Evolutionary conservation across 2,888 invertebrate genomes (phyloP), one percentile per base, ranked within the genome.

Genomic region (Amphipoea oculea): DNA sequence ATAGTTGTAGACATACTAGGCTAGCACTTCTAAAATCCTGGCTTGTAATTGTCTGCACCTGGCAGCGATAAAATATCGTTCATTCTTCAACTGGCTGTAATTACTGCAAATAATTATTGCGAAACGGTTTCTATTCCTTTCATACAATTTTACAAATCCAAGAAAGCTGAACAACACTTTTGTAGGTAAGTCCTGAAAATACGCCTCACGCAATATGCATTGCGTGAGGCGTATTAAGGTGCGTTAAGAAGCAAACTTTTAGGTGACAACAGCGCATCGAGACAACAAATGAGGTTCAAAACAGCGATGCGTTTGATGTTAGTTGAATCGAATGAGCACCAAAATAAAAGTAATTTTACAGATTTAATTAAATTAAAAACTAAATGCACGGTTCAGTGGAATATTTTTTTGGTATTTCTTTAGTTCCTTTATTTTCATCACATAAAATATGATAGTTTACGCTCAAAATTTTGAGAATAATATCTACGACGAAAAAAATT

Each of bases 41-140:
- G 5, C 17, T 4, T 2, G 29, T 17, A 14, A 40, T 11, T 36
- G 40, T 42, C 9, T 54, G 42, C 60, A 62, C 40, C 40, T 57
- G 54, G 11, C 23, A 48, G 23, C 17, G n/a, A 51, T 51, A 45
- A 80, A 73, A 80, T 80, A 29, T 23, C 36, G 3, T 57, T 48
- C 29, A 23, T 73, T 62, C 29, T 48, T 45, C 17, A 36, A 62
- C 75, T 65, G 48, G 1, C n/a, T 66, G 29, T 75, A 77, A 79
- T 78, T 67, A 48, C 7, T 78, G 29, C 11, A 12, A 63, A 45
- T 72, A 29, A 20, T 60, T 11, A 12, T 57, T 40, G 5, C 17
- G 1, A n/a, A 57, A 11, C 1, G 11, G 23, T 14, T 66, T 66
- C 0, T 14, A 42, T 67, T 20, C 11, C 7, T 7, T 66, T n/a